Evolutionary conservation across 2,113 vertebrate species (phyloP), one percentile per base, ranked within the genome.

Genomic region (Galbula dea): DNA sequence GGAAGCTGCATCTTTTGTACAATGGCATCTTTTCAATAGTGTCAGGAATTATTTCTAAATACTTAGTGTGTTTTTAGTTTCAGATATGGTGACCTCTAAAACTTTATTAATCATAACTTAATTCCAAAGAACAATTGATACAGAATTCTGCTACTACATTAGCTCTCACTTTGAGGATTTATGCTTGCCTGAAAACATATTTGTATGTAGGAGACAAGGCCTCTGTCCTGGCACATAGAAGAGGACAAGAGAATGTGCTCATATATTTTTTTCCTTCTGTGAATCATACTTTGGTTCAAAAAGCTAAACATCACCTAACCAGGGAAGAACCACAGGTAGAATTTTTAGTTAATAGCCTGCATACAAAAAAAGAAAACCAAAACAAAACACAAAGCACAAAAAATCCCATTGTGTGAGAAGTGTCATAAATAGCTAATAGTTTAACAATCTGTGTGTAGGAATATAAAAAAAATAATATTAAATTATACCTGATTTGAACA

Each of bases 281-380:
- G 62, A 54, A 45, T 62, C 20, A 19, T 24, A 37, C 0, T 2
- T 78, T 68, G 4, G 5, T 74, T 59, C 15, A 73, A 74, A 88
- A 59, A 80, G 37, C 2, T 0, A 30, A 32, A 11, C 27, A 23
- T 86, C 11, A 0, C 14, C 23, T 69, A 73, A 41, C 0, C 1
- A 72, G 17, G 20, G 20, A 14, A 63, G 23, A 83, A 34, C 16
- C 15, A 49, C 11, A 89, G 68, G 58, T 37, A 7, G 8, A 63
- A 49, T 63, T 80, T 84, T 58, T 55, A 51, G 15, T 65, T 59
- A 63, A 39, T 15, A n/a, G 14, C 7, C 12, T 81, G 36, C 3
- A 15, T 49, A 73, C 0, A 15, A 16, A 73, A 79, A 65, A 69
- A 22, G 12, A 37, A 61, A 49, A 36, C 13, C 45, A 62, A 54